Base-by-base conservation (phyloP, 2,888 invertebrate species). In the Dorcus hopei region DNA sequence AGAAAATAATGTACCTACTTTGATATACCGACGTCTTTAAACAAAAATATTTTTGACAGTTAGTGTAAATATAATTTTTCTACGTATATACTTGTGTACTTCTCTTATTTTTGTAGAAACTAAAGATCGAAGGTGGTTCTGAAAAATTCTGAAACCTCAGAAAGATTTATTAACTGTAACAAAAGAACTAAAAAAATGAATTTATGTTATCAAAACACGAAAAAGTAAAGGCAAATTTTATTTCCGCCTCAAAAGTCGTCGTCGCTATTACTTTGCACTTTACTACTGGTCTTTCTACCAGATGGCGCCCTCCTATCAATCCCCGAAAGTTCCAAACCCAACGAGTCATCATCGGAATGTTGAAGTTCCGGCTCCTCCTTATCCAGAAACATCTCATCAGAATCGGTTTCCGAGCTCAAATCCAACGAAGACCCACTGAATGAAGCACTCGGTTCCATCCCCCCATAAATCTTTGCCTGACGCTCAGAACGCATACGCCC, bases 351-450 rank as follows among this genome's bases (percentile, higher is more conserved):
- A 55, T 77, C 78, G 1, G 77, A 77, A 41, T 74, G 74, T 8
- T 52, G 63, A 56, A 78, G 61, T 59, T 79, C 79, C 0, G 77
- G 75, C 60, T 78, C 79, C 47, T 78, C 78, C 43, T 75, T 78
- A 59, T 78, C 78, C 11, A 79, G 60, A 51, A 79, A 75, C 9
- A 79, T 65, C 53, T 78, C 79, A 57, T 78, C 78, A 6, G 74
- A 71, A 54, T 78, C 79, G 1, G 77, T 71, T 39, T 77, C 77
- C 2, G 72, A 70, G 53, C 75, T 76, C 38, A 77, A 64, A 55
- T 75, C 76, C 38, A 75, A 61, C 4, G 75, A 76, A 3, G 77
- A 75, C 38, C 71, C 75, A 56, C 74, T 77, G 4, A 70, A 68
- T 1, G 74, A 71, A 26, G 70, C 62, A 3, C 73, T 70, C 1